Conservation (phyloP, 2,888 invertebrate genomes). For the Aporophyla nigra region DNA sequence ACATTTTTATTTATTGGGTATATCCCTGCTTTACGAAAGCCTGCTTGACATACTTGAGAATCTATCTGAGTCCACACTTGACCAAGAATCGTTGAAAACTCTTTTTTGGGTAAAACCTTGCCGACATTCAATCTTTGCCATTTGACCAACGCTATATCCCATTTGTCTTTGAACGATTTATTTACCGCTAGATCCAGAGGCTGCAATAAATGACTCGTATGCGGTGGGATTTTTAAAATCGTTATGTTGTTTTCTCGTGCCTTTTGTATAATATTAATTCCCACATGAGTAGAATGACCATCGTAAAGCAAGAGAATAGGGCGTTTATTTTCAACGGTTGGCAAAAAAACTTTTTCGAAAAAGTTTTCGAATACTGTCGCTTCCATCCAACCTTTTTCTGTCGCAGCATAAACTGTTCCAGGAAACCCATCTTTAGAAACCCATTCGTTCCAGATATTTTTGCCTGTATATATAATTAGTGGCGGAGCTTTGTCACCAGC, state of each 20-base stretch:
- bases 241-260: no score
- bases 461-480: not conserved
- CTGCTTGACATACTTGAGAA: conserved; percentile 7
- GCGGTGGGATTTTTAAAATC: no score
- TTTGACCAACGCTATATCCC: no score
- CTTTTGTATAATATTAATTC: no score
- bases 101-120: no score
- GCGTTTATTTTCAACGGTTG: conserved; percentile 2
- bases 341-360: not conserved
- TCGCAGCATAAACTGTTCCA: conserved; percentile 4
- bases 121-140: no score
- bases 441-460: conserved; percentile 13
- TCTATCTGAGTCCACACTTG: conserved; percentile 11
- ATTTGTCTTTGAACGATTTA: no score
- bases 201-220: no score
- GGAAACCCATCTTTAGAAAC: conserved; percentile 2
- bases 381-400: conserved; percentile 4
- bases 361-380: not conserved
- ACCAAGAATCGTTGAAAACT: conserved; percentile 3
- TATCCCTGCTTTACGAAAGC: conserved; percentile 9
- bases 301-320: not conserved
- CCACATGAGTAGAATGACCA: no score
- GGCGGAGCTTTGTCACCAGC: conserved; percentile 4
- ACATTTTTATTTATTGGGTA: conserved; percentile 4
- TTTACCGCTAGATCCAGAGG: no score